Base-by-base conservation (phyloP, 2,888 invertebrate species). In the Drosophila monieri region DNA sequence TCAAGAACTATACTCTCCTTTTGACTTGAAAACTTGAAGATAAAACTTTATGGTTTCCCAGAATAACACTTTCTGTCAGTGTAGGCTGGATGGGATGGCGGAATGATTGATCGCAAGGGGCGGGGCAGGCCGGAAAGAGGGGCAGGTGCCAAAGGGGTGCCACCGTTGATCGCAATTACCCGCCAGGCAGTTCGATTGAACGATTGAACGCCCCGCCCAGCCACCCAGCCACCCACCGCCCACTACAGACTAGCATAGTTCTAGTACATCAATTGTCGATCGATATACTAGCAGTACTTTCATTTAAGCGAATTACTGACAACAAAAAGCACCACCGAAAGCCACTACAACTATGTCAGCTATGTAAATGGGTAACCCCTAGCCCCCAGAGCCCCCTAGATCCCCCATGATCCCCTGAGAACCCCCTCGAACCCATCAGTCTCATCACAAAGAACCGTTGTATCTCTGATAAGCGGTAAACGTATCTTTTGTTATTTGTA, bases 151-250 rank as follows among this genome's bases (percentile, higher is more conserved):
- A 46, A 35, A 37, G 32, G 10, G 35, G 41, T 51, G 59, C 65
- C 48, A 44, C 59, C 64, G 65, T 80, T 83, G 83, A 85, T 83
- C 76, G 61, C 62, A 79, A 77, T 84, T 80, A 84, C 75, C 70
- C 71, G 78, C 59, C 73, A 12, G 64, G 46, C 64, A 61, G 64
- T 78, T 81, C 73, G 71, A 78, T 80, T 73, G 76, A 84, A 44
- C 76, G 43, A 27, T n/a, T n/a, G n/a, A n/a, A n/a, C n/a, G n/a
- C n/a, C n/a, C 32, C 37, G 15, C 10, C 3, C 12, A 14, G 8
- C 39, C 3, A 41, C 15, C 15, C 39, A 3, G 15, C 9, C 25
- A 48, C 48, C n/a, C 9, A 27, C n/a, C 15, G 23, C 25, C 14
- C 27, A 18, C n/a, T 23, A 43, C 35, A 46, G 27, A 9, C 27